Percentiles rank a stretch among this genome's conserved stretches.
phyloP scores from a whole-genome alignment of 1,140 invertebrate species.

The Bursaphelenchus mucronatus region DNA sequence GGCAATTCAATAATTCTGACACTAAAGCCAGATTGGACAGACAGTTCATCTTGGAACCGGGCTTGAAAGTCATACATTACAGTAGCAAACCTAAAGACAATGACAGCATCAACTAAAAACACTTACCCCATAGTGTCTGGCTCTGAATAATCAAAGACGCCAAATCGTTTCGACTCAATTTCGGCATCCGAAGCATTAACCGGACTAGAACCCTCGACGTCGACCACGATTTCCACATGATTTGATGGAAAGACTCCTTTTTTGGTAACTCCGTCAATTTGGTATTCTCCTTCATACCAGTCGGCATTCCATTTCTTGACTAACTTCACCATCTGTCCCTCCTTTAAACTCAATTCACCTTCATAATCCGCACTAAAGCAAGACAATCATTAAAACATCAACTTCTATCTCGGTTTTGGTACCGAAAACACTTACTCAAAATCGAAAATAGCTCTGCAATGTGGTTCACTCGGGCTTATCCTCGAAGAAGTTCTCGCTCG shows the following conservation, averaged over 20 bases:
- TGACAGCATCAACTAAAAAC: constrained; percentile 3
- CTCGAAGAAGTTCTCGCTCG: no score
- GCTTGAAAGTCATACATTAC: constrained; percentile 53
- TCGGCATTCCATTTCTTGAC: constrained; percentile 34
- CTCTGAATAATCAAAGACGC: neutral
- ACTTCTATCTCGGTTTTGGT: neutral
- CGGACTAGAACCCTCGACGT: constrained; percentile 11
- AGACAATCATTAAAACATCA: constrained; percentile 11
- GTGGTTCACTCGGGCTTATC: constrained; percentile 22
- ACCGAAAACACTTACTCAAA: constrained; percentile 27
- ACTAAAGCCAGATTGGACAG: constrained; percentile 41
- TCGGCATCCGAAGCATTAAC: neutral
- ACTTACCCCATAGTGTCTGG: constrained; percentile 25
- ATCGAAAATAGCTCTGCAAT: constrained; percentile 39
- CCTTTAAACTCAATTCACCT: constrained; percentile 39
- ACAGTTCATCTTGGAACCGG: constrained; percentile 47
- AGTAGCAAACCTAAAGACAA: constrained; percentile 40
- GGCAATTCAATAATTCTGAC: constrained; percentile 35
- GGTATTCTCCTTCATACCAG: constrained; percentile 44
- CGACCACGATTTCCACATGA: constrained; percentile 43
- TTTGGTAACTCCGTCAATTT: constrained; percentile 5
- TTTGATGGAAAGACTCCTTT: constrained; percentile 38
- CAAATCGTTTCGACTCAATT: constrained; percentile 5
- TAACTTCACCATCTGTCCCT: constrained; percentile 41
- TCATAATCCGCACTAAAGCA: constrained; percentile 42